Base-by-base conservation (phyloP, 30 jellyfish, hydroid and myxozoan species). In the Aurelia sp. region DNA sequence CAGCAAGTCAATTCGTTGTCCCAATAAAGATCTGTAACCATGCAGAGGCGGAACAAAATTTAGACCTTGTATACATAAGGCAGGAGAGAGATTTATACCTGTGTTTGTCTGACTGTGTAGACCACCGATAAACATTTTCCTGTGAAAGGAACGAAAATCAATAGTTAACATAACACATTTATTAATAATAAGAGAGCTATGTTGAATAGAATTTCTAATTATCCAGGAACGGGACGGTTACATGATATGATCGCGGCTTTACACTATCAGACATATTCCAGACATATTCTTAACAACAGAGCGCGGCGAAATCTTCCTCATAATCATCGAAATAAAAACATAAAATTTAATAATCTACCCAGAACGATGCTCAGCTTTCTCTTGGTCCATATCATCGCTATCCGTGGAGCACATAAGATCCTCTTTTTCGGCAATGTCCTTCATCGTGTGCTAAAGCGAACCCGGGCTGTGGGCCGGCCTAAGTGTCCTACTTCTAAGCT, bases 91-190 rank as follows among this genome's bases (percentile, higher is more conserved):
- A 61, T 66, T 15, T 53, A 13, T 84, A 94, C 99, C 99, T 94
- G 97, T 60, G 63, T 90, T 77, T 18, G 99, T 94, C 70, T 84
- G 96, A 63, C 97, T 89, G 69, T 89, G 99, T 73, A 94, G 74
- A 15, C 99, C 99, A 4, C 99, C 99, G 68, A 94, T 78, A 85
- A 94, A 94, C 96, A 94, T 94, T 85, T 94, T 94, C 94, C 99
- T 94, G 80, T 35, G 82, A 63, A 35, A 24, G 63, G 72, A 80
- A 61, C 15, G 68, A 74, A 58, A 57, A 47, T 6, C 48, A 4
- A 18, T 58, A 17, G 51, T 31, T 63, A 35, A 63, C 10, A 24
- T 44, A 44, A 5, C 16, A 7, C 7, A 44, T 44, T 9, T 44
- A 8, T 44, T 44, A 44, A 44, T 44, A 8, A 44, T 44, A 16